Evolutionary conservation across 2,888 invertebrate species (phyloP).

Genomic region (Drosophila macrothrix): DNA sequence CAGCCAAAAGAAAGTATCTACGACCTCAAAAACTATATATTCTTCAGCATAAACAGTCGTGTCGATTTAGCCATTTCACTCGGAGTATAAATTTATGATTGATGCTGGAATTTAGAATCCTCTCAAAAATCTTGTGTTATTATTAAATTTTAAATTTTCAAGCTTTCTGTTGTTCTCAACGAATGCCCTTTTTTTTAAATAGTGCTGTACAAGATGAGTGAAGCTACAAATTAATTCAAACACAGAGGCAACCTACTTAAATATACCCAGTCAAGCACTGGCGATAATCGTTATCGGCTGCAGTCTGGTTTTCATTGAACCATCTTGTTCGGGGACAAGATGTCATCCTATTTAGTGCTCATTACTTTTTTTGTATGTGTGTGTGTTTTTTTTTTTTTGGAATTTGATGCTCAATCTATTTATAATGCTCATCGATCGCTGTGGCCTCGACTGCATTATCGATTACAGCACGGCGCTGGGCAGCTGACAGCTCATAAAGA

Average conservation of each 20-base stretch:
- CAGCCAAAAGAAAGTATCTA: background rate
- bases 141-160: background rate
- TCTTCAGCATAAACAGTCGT: background rate
- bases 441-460: constrained; percentile 61
- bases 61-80: background rate
- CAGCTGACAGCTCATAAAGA: constrained; percentile 64
- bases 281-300: constrained; percentile 46
- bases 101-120: too few species aligned
- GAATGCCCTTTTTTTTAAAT: background rate
- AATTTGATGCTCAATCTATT: constrained; percentile 28
- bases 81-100: background rate
- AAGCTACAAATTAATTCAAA: constrained; percentile 15
- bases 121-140: background rate
- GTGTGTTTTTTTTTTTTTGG: background rate
- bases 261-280: constrained; percentile 4
- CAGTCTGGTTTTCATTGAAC: constrained; percentile 23
- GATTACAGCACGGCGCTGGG: constrained; percentile 56
- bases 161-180: background rate
- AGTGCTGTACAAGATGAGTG: background rate
- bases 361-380: background rate
- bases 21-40: background rate
- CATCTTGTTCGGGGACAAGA: background rate
- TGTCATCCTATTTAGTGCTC: constrained; percentile 22
- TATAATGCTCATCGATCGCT: constrained; percentile 39
- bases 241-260: constrained; percentile 26